Conservation (phyloP, 2,888 invertebrate genomes). For the Onchidella celtica region DNA sequence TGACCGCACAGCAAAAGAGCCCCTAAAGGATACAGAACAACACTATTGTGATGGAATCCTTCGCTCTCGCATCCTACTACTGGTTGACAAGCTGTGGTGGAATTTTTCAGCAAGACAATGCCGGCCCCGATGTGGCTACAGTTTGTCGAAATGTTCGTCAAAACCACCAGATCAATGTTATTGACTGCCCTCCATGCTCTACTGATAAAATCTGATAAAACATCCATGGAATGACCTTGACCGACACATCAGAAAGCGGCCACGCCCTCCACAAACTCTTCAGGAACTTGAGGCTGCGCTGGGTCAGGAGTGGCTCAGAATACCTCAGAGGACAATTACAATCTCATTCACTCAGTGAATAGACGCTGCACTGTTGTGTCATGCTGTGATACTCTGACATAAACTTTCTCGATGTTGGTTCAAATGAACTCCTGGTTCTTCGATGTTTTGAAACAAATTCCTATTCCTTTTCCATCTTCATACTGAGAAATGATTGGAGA, state of each 20-base stretch:
- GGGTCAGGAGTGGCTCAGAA: background rate
- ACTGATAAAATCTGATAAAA: background rate
- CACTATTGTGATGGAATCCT: background rate
- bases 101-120: background rate
- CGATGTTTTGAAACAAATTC: too few relatives aligned
- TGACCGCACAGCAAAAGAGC: background rate
- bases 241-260: background rate
- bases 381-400: too few relatives aligned
- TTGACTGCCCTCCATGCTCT: background rate
- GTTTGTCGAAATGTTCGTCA: background rate
- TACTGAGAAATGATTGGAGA: too few relatives aligned
- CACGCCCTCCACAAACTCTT: background rate
- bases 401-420: too few relatives aligned
- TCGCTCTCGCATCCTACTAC: background rate
- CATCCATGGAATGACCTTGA: background rate
- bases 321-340: background rate
- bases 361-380: background rate
- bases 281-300: background rate
- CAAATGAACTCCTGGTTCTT: too few relatives aligned
- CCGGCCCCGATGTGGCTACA: background rate
- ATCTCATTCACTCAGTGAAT: background rate
- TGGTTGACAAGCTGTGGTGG: background rate
- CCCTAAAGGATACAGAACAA: background rate
- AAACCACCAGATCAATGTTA: background rate
- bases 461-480: too few relatives aligned